phyloP scores from a whole-genome alignment of 2,113 vertebrate species.

The Delphinus delphis region DNA sequence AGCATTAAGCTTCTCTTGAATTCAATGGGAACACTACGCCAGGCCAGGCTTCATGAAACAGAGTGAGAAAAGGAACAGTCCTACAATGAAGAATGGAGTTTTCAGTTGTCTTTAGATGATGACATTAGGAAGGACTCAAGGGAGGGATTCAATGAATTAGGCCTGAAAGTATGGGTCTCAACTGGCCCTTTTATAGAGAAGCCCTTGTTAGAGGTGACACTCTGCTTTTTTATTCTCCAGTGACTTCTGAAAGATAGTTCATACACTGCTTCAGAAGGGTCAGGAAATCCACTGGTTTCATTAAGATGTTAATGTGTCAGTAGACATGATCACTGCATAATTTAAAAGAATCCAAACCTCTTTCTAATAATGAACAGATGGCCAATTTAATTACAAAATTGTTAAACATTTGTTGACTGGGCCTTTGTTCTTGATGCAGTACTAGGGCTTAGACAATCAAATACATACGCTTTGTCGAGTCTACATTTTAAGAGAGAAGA shows the following conservation, averaged over 20 bases:
- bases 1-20: background rate
- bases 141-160: background rate
- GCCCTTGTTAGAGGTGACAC: background rate
- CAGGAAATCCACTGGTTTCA: background rate
- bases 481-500: background rate
- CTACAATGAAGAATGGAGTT: constrained; percentile 19
- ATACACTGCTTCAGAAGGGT: background rate
- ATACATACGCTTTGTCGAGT: background rate
- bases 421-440: background rate
- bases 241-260: constrained; percentile 14
- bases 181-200: background rate
- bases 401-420: background rate
- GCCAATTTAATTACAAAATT: background rate
- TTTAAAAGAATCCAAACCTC: background rate
- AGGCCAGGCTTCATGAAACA: background rate
- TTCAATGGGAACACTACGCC: background rate
- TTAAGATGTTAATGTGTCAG: background rate
- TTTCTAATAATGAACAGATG: constrained; percentile 28
- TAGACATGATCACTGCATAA: background rate
- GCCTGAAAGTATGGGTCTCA: background rate
- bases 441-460: background rate
- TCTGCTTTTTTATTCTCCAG: background rate
- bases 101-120: constrained; percentile 38
- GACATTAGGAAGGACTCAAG: constrained; percentile 30
- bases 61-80: background rate